Base-by-base conservation (phyloP, 2,888 invertebrate species). In the Drosophila neonasuta region DNA sequence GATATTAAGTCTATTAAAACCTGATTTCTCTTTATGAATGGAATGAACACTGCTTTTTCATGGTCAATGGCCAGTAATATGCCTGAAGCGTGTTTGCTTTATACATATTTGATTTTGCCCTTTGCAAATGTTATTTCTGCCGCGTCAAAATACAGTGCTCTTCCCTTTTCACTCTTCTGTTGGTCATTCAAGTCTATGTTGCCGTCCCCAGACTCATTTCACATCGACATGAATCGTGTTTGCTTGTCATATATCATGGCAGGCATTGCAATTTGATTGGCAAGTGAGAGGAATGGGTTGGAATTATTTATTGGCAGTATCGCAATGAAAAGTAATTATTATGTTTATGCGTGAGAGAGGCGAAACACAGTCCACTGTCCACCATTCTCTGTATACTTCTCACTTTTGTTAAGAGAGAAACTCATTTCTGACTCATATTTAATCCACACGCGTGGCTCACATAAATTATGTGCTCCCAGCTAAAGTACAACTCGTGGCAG, bases 401-500 rank as follows among this genome's bases (percentile, higher is more conserved):
- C 7, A 34, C 10, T 45, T 7, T 11, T 24, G 20, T 0, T 45
- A 45, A 20, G 20, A 20, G 20, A 9, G 34, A 34, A 36, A n/a
- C 36, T 17, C 13, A 44, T n/a, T 41, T 13, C 39, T 34, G 3
- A 55, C 6, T 24, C 29, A 10, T 13, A 45, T 51, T 15, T 15
- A 50, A 39, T 17, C 29, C 44, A 10, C 68, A 57, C 41, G 52
- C 62, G 36, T 46, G 41, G 54, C 44, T 42, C 54, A 41, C 57
- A 74, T 74, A 57, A 80, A 68, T 62, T 51, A 64, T 67, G 49
- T 52, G 34, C 48, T 59, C 42, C 48, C 49, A 61, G 55, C 63
- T 52, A 65, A 65, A 71, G 59, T 64, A 66, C 59, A 74, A 46
- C 34, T 54, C 50, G 44, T 61, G 64, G 34, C 69, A 68, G 58